Evolutionary conservation across 2,113 vertebrate genomes (phyloP).

Genomic region (Ochotona princeps): DNA sequence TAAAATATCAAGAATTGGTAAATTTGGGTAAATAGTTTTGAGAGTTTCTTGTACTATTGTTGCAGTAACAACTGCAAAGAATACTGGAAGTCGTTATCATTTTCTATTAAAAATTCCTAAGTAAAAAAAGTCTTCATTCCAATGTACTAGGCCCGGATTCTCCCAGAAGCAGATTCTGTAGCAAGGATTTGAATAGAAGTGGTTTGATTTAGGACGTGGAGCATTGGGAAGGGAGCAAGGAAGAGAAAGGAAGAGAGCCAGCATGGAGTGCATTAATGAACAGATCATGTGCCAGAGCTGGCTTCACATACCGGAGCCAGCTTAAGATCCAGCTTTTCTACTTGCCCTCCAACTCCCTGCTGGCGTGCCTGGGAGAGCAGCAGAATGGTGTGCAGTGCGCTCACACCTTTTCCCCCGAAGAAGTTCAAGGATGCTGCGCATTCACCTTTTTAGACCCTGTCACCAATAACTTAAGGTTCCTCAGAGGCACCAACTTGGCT

Average conservation of each 20-base stretch:
- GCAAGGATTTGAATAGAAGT: background rate
- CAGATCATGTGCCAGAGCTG: too few relatives aligned
- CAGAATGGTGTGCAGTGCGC: background rate
- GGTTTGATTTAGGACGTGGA: background rate
- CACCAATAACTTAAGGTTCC: background rate
- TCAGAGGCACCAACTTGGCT: background rate
- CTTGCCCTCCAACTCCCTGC: too few relatives aligned
- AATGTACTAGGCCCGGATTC: background rate
- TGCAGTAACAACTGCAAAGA: background rate
- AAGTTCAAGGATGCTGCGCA: background rate
- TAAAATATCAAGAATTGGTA: background rate
- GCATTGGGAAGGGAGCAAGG: background rate
- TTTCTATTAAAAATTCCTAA: conserved; percentile 1
- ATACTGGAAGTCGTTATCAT: background rate
- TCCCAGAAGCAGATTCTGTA: background rate
- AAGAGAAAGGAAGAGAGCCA: background rate
- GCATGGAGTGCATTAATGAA: fast-evolving
- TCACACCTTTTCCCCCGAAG: background rate
- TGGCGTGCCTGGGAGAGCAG: too few relatives aligned
- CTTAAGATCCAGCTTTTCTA: too few relatives aligned
- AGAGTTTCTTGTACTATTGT: background rate
- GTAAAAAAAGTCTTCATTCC: background rate
- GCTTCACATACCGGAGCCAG: too few relatives aligned
- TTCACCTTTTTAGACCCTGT: background rate
- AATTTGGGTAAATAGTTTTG: background rate